These are phyloP conservation scores for Himalopsyche japonica DNA, from an alignment of 2,888 invertebrate species.

Conservation along the genomic window DNA sequence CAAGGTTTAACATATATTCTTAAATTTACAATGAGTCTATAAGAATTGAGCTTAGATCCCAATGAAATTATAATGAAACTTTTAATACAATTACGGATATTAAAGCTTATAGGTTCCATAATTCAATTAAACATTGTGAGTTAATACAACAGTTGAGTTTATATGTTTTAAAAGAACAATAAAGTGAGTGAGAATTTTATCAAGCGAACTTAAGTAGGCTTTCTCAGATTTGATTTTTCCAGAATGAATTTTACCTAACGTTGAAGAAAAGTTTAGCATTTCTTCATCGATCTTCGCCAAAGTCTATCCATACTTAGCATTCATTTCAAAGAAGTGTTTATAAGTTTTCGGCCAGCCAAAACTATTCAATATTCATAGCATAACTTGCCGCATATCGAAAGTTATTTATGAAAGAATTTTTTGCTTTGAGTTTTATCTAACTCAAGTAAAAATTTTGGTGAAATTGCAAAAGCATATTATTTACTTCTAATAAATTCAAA, in stretches of 20 bases:
- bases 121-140: background rate
- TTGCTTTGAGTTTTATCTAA: background rate
- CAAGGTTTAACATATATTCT: too few species aligned
- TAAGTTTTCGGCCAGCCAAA: constrained; percentile 4
- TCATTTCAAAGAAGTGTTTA: constrained; percentile 1
- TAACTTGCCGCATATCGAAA: constrained; percentile 15
- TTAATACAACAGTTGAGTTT: too few species aligned
- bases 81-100: too few species aligned
- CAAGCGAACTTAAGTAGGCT: background rate
- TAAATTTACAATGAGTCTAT: too few species aligned
- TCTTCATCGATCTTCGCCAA: constrained; percentile 13
- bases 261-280: background rate
- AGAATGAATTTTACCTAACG: background rate
- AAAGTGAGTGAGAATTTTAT: background rate
- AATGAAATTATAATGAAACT: too few species aligned
- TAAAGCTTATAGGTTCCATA: background rate
- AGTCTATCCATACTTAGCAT: constrained; percentile 11
- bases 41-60: too few species aligned
- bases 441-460: too few species aligned
- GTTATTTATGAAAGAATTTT: background rate
- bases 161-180: background rate
- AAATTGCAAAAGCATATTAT: too few species aligned
- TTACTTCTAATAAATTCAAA: too few species aligned
- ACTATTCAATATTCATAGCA: constrained; percentile 29
- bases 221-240: background rate